These are phyloP conservation scores for Grus americana DNA, from an alignment of 2,113 vertebrate species.

Conservation along the genomic window DNA sequence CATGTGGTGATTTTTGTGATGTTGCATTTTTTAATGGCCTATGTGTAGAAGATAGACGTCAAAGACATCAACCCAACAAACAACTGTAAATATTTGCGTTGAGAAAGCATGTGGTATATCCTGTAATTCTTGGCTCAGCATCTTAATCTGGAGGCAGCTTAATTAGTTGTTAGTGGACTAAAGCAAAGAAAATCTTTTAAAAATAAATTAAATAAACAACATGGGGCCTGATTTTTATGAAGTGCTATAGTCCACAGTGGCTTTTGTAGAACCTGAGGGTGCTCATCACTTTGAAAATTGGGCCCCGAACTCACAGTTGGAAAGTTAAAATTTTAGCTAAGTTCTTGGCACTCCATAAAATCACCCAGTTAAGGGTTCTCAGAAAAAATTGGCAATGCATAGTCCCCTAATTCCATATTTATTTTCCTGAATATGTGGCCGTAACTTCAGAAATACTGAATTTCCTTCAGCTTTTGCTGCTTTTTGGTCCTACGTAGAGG, in stretches of 20 bases:
- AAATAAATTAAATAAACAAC: constrained; percentile 51
- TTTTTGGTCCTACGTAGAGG: not conserved
- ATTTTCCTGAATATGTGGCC: not conserved
- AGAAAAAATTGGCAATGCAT: not conserved
- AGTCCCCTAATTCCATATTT: not conserved
- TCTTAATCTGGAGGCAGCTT: constrained; percentile 46
- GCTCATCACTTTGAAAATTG: constrained; percentile 11
- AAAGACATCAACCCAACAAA: not conserved
- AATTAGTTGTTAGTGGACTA: constrained; percentile 70
- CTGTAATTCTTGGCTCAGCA: constrained; percentile 9
- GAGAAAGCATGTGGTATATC: constrained; percentile 62
- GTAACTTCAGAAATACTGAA: not conserved
- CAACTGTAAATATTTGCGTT: constrained; percentile 43
- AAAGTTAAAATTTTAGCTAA: not conserved
- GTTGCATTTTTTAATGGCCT: constrained; percentile 22
- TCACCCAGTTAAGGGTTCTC: not conserved
- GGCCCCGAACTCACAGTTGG: not conserved
- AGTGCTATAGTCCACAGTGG: not conserved
- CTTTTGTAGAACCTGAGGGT: not conserved
- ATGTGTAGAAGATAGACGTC: constrained; percentile 9
- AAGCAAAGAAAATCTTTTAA: constrained; percentile 43
- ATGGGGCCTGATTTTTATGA: constrained; percentile 25
- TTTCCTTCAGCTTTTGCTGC: not conserved
- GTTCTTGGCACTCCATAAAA: not conserved
- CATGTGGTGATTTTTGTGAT: constrained; percentile 29